A percentile compares a stretch with the other conserved stretches of the same genome.
Evolutionary conservation across 2,797 vertebrate species (phyloP).

Genomic region (Leptoclinus maculatus): DNA sequence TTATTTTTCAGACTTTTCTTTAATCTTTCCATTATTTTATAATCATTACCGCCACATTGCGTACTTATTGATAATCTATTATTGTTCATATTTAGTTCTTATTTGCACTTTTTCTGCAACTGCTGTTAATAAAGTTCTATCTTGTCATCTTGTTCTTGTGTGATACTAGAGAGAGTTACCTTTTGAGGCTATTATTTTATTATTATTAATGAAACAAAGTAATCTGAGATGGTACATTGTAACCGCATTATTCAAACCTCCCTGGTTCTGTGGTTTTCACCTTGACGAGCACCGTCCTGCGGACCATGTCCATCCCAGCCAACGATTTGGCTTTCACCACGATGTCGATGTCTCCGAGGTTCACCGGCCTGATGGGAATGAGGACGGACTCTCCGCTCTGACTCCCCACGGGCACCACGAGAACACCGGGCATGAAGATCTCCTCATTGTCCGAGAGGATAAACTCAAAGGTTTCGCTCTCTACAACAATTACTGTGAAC

Average conservation of each 20-base stretch:
- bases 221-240: no score
- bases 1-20: no score
- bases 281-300: conserved; percentile 88
- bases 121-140: no score
- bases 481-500: conserved; percentile 85
- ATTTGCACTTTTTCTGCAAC: no score
- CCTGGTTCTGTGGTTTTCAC: conserved; percentile 64
- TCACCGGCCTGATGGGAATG: conserved; percentile 85
- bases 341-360: conserved; percentile 87
- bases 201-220: no score
- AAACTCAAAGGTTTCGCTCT: conserved; percentile 85
- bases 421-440: conserved; percentile 69
- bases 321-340: conserved; percentile 83
- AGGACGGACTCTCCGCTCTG: conserved; percentile 78
- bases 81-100: no score
- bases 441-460: conserved; percentile 71
- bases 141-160: no score
- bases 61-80: no score
- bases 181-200: neutral
- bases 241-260: neutral
- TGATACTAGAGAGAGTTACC: no score
- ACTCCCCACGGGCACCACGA: conserved; percentile 73
- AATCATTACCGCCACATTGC: no score
- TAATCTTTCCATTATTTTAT: no score
- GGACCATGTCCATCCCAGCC: conserved; percentile 80